Evolutionary conservation across 2,113 vertebrate species (phyloP).

Genomic region (Dolichallabes microphthalmus): DNA sequence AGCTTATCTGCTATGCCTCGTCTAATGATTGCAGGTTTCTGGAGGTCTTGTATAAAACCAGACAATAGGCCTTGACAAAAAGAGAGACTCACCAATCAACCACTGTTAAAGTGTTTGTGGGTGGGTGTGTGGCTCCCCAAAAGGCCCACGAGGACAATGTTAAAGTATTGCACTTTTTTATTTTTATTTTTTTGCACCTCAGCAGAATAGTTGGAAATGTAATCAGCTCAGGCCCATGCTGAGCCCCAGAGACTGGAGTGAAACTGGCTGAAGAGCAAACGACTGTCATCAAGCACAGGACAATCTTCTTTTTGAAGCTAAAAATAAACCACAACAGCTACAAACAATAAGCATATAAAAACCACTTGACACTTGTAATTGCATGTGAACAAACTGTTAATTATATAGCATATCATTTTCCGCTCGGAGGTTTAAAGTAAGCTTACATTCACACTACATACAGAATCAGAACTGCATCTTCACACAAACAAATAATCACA

Average conservation of each 20-base stretch:
- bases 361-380: not conserved
- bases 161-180: constrained; percentile 10
- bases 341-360: not conserved
- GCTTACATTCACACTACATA: not conserved
- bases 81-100: not conserved
- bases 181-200: constrained; percentile 39
- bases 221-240: constrained; percentile 65
- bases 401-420: not conserved
- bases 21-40: constrained; percentile 12
- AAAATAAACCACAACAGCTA: not conserved
- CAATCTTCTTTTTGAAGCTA: not conserved
- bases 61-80: constrained; percentile 1
- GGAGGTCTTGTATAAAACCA: constrained; percentile 5
- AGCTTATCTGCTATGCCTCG: not conserved
- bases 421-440: not conserved
- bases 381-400: constrained; percentile 18
- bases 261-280: constrained; percentile 10
- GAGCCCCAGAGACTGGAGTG: constrained; percentile 36
- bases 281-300: not conserved
- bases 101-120: not conserved
- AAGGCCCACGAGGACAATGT: not conserved
- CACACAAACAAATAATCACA: not conserved
- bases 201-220: constrained; percentile 57
- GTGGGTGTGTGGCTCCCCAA: not conserved
- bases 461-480: not conserved